Base-by-base conservation (phyloP, 2,888 invertebrate genomes). In the Pyrrhia umbra region DNA sequence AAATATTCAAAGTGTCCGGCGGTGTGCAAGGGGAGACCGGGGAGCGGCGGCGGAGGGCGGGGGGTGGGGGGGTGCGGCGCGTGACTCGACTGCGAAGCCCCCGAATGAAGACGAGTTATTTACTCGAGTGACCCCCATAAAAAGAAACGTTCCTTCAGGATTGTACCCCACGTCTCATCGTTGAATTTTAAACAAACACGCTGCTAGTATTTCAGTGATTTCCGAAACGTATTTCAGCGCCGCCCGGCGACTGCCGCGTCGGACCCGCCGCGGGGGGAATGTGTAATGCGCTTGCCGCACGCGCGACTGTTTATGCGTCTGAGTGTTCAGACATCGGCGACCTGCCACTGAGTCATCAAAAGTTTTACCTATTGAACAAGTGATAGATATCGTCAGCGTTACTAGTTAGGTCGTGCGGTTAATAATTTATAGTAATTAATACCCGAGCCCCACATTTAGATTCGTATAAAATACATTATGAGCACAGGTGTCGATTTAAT, bases 71-170 rank as follows among this genome's bases (percentile, higher is more conserved):
- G 49, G 57, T 21, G 55, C n/a, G 42, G 67, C 49, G 79, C 88
- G 88, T 88, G 88, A 69, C 61, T 64, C 27, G 88, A 75, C 71
- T 87, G 63, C 80, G 54, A 68, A 84, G 52, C 71, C 74, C 75
- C 78, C 56, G 78, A 68, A 81, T 69, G 85, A 88, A 90, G 91
- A 91, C 88, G 87, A 89, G 89, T 88, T 91, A 90, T 92, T 90
- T 90, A 90, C 90, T 86, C 86, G 88, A 88, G 84, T 91, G 92
- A 92, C 92, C 92, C 88, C 84, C 85, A 86, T 86, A 88, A 88
- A 91, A 90, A 88, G 88, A 86, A 91, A 87, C 81, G 88, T 83
- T 88, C 85, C 87, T 84, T 54, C 84, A 85, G 87, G 88, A 88
- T 89, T 88, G 89, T 49, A 68, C 60, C 56, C 47, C 67, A 54